Evolutionary conservation across 2,113 vertebrate species (phyloP).

Genomic region (Pangasianodon gigas): DNA sequence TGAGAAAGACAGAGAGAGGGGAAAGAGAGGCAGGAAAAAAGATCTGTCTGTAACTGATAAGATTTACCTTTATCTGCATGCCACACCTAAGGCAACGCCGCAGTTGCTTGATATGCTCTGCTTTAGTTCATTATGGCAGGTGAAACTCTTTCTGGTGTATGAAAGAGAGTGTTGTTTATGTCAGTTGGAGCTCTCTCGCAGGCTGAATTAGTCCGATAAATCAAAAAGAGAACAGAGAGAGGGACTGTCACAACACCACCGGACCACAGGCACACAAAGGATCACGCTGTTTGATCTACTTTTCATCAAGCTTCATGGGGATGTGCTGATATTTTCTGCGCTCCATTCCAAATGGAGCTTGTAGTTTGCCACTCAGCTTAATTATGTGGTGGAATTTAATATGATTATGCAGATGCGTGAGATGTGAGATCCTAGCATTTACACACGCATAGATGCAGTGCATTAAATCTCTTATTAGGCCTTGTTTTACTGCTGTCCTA

Average conservation of each 20-base stretch:
- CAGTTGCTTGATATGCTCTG: slow-evolving; percentile 44
- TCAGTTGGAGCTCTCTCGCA: slow-evolving; percentile 18
- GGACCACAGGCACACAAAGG: slow-evolving; percentile 34
- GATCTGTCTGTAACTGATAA: slow-evolving; percentile 56
- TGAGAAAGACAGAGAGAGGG: not conserved
- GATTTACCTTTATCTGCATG: slow-evolving; percentile 55
- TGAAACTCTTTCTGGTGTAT: slow-evolving; percentile 49
- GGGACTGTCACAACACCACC: slow-evolving; percentile 15
- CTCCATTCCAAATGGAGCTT: slow-evolving; percentile 33
- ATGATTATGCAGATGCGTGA: slow-evolving; percentile 29
- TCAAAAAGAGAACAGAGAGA: slow-evolving; percentile 45
- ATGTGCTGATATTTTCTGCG: slow-evolving; percentile 11
- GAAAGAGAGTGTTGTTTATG: slow-evolving; percentile 46
- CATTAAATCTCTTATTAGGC: slow-evolving; percentile 39
- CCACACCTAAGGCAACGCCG: slow-evolving; percentile 45
- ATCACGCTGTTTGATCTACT: slow-evolving; percentile 44
- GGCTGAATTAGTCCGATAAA: slow-evolving; percentile 51
- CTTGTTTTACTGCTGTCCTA: slow-evolving; percentile 26
- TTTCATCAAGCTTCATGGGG: slow-evolving; percentile 31
- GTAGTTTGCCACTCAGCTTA: slow-evolving; percentile 42
- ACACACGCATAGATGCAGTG: slow-evolving; percentile 31
- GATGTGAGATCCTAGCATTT: slow-evolving; percentile 24
- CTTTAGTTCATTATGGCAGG: slow-evolving; percentile 21
- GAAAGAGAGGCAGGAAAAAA: slow-evolving; percentile 4
- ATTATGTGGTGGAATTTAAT: slow-evolving; percentile 45